Base-by-base conservation (phyloP, 2,797 vertebrate genomes). In the Fistularia tabacaria region DNA sequence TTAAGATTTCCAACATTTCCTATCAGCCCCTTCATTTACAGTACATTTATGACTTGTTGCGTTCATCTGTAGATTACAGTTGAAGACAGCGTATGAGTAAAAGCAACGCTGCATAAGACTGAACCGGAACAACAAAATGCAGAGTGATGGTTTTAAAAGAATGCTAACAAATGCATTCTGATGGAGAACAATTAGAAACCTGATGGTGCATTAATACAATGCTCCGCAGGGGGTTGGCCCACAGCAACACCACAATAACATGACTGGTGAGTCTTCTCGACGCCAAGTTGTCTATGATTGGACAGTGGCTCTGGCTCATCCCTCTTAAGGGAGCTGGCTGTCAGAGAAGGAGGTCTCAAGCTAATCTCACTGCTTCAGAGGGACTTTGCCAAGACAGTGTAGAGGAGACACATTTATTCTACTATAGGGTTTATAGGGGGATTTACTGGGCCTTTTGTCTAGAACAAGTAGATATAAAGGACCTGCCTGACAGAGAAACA, bases 261-360 rank as follows among this genome's bases (percentile, higher is more conserved):
- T 68, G 74, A 67, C 55, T 76, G 25, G 25, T 25, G 25, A 25
- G 25, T 25, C 72, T 57, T 74, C 53, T 64, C 64, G 87, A 84
- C 67, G 74, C 78, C 85, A 66, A 52, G 67, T 74, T 79, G 85
- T 84, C 87, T 86, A 64, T 80, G 56, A 81, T 78, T 77, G 80
- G 77, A 85, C 77, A 76, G 81, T 50, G 56, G 63, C 79, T 73
- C 81, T 63, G 66, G 79, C 71, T 88, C 79, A 89, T 85, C 80
- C 84, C 49, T 85, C 76, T 85, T 83, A 85, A 84, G 69, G 69
- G 62, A 67, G 69, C 63, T 64, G 49, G 59, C 65, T 71, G 67
- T 14, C 43, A 64, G 62, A 69, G 62, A 60, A 71, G 72, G 74
- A 73, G 74, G 78, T 67, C 73, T 73, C 71, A 62, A 65, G 61